Conservation (phyloP, 2,113 vertebrate genomes). For the Illadopsis cleaveri region DNA sequence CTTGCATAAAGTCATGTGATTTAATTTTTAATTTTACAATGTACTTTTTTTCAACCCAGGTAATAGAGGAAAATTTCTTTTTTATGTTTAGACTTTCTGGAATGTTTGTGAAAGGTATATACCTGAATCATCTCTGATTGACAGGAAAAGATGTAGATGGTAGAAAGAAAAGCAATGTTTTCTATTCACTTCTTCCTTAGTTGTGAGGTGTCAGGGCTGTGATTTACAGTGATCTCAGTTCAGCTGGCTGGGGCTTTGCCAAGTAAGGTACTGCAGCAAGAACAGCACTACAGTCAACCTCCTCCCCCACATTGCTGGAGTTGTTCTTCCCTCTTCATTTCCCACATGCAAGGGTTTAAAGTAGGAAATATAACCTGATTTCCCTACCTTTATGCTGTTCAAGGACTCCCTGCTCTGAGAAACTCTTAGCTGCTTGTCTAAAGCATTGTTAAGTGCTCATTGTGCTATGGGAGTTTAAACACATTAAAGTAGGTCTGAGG, state of each 20-base stretch:
- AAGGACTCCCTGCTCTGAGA: constrained; percentile 18
- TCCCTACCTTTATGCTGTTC: not conserved
- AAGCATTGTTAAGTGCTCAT: not conserved
- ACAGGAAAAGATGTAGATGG: not conserved
- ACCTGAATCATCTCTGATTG: not conserved
- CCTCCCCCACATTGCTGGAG: not conserved
- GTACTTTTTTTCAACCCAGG: not conserved
- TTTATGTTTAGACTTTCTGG: not conserved
- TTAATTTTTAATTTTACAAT: not conserved
- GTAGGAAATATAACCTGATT: not conserved
- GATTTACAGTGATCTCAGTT: not conserved
- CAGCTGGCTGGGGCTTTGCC: not conserved
- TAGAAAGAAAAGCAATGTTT: not conserved
- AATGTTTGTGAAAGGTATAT: not conserved
- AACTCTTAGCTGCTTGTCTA: constrained; percentile 1
- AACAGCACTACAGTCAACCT: not conserved
- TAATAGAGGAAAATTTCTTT: not conserved
- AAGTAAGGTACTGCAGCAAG: not conserved
- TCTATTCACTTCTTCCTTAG: not conserved
- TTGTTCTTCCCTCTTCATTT: not conserved
- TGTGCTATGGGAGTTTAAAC: not conserved
- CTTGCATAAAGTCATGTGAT: not conserved
- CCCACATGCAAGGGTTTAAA: not conserved
- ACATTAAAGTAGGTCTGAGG: not conserved
- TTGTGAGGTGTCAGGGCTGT: not conserved